phyloP scores from a whole-genome alignment of 2,113 vertebrate genomes.

The Sylvilagus bachmani region DNA sequence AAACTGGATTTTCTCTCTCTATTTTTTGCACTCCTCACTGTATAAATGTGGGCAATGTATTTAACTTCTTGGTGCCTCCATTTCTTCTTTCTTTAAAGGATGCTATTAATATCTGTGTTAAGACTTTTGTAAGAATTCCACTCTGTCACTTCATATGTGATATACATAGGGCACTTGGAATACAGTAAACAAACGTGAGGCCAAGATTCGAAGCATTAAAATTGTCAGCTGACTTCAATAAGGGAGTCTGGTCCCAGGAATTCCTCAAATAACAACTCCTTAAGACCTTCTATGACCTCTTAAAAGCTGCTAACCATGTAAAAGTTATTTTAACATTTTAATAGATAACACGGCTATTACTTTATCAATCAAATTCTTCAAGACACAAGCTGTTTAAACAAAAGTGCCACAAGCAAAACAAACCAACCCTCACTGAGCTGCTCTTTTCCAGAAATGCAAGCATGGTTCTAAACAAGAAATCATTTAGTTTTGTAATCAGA shows the following conservation, averaged over 20 bases:
- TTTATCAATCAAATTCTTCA: constrained; percentile 25
- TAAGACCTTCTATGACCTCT: background rate
- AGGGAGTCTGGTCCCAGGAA: background rate
- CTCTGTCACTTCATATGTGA: background rate
- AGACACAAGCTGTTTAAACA: background rate
- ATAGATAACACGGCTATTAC: background rate
- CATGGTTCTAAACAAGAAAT: background rate
- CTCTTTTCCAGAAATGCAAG: background rate
- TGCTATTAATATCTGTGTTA: background rate
- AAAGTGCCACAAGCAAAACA: background rate
- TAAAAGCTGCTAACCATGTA: background rate
- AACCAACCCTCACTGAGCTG: background rate
- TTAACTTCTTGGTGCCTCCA: background rate
- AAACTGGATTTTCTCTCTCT: constrained; percentile 46
- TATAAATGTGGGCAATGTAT: background rate
- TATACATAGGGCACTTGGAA: background rate
- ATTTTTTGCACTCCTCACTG: background rate
- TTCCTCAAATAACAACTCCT: background rate
- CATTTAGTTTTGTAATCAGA: background rate
- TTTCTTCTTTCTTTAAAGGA: background rate
- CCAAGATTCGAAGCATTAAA: background rate
- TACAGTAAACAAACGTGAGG: background rate
- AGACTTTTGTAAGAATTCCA: constrained; percentile 18
- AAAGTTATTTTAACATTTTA: constrained; percentile 26
- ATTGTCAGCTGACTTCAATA: background rate